Evolutionary conservation across 1,140 invertebrate genomes (phyloP).

Genomic region (Drosophila bipectinata): DNA sequence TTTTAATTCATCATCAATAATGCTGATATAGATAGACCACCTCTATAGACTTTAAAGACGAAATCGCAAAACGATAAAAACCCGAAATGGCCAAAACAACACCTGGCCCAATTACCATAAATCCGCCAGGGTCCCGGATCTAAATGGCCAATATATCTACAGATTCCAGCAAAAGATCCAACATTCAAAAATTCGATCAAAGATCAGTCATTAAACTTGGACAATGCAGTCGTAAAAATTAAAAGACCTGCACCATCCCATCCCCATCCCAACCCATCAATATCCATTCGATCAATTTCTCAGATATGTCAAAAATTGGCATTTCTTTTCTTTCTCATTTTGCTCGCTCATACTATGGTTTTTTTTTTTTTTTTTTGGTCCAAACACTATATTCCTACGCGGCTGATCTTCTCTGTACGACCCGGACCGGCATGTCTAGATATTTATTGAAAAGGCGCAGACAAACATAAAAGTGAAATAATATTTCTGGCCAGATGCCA

Average conservation of each 20-base stretch:
- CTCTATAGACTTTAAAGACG: conserved; percentile 3
- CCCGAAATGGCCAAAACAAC: conserved; percentile 20
- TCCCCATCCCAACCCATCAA: conserved; percentile 26
- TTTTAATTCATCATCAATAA: too few relatives aligned
- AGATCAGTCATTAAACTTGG: conserved; percentile 63
- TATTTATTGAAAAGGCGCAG: conserved; percentile 80
- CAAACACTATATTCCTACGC: conserved; percentile 17
- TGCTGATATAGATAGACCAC: too few relatives aligned
- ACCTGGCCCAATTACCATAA: conserved; percentile 53
- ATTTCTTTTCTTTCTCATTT: conserved; percentile 31
- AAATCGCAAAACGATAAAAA: conserved; percentile 5
- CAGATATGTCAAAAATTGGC: conserved; percentile 71
- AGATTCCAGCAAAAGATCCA: not conserved
- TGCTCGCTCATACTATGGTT: not conserved
- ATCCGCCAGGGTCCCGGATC: conserved; percentile 11
- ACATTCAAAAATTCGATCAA: conserved; percentile 14
- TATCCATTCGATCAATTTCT: conserved; percentile 47
- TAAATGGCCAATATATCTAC: conserved; percentile 14
- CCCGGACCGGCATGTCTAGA: conserved; percentile 47
- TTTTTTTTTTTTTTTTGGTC: not conserved
- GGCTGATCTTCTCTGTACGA: conserved; percentile 6
- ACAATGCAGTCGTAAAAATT: conserved; percentile 72
- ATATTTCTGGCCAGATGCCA: conserved; percentile 80
- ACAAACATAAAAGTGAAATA: conserved; percentile 82
- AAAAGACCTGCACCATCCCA: conserved; percentile 47